Percentiles rank a stretch among this genome's conserved stretches.
These are phyloP conservation scores for Heliothis virescens DNA, from an alignment of 1,140 invertebrate genomes.

Conservation along the genomic window DNA sequence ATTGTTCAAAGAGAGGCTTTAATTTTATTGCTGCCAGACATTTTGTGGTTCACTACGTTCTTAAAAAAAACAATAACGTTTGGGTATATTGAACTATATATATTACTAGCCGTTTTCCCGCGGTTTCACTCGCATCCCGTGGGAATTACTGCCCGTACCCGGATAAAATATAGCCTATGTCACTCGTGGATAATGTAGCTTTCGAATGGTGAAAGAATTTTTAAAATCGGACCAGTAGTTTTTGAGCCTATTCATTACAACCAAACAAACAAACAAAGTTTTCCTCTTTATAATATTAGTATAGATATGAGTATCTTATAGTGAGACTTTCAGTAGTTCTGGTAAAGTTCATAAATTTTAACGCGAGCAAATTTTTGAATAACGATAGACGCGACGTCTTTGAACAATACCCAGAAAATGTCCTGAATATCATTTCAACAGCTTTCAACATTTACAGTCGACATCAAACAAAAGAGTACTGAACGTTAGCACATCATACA, in stretches of 20 bases:
- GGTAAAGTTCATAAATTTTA: slow-evolving; percentile 12
- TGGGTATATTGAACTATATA: background rate
- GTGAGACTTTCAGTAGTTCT: background rate
- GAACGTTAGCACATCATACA: slow-evolving; percentile 3
- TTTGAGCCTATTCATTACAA: too few species aligned
- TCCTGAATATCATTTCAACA: slow-evolving; percentile 23
- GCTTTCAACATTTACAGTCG: slow-evolving; percentile 22
- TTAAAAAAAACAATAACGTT: too few species aligned
- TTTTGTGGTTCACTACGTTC: background rate
- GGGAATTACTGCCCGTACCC: too few species aligned
- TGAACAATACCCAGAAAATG: slow-evolving; percentile 11
- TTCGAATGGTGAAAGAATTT: too few species aligned
- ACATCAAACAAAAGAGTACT: slow-evolving; percentile 3
- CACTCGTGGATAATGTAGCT: too few species aligned
- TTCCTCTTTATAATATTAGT: too few species aligned
- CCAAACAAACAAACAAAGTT: too few species aligned
- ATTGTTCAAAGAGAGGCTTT: background rate
- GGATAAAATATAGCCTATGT: too few species aligned
- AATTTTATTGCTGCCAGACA: background rate
- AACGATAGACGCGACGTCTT: background rate
- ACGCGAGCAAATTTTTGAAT: background rate
- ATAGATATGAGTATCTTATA: too few species aligned
- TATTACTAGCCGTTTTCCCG: too few species aligned
- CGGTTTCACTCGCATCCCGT: too few species aligned
- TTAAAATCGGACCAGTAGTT: too few species aligned